Conservation (phyloP, 2,797 vertebrate genomes). For the Trichosurus vulpecula region DNA sequence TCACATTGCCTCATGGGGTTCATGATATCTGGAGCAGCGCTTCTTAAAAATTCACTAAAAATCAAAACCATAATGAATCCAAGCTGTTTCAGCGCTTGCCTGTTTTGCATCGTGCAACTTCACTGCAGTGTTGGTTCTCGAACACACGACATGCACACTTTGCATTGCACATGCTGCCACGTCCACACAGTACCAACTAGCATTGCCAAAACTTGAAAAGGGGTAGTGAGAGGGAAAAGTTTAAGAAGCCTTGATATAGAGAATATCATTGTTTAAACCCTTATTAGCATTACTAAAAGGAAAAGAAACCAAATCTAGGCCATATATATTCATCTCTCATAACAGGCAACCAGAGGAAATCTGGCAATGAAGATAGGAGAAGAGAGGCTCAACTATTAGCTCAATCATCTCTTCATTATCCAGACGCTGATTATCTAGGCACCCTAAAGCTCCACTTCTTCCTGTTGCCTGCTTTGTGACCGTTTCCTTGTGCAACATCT, state of each 20-base stretch:
- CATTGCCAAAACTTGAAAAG: too few species aligned
- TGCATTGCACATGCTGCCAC: too few species aligned
- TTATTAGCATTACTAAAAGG: neutral
- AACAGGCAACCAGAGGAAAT: conserved; percentile 5
- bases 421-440: neutral
- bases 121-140: too few species aligned
- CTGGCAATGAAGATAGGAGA: conserved; percentile 13
- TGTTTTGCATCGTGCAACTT: too few species aligned
- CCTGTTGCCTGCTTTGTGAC: conserved; percentile 24
- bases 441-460: neutral
- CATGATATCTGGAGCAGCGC: neutral
- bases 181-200: too few species aligned
- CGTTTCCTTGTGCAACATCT: conserved; percentile 2
- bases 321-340: neutral
- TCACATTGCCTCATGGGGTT: neutral
- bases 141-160: too few species aligned
- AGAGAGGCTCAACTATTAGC: conserved; percentile 12
- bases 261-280: conserved; percentile 8
- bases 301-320: neutral
- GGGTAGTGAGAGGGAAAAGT: too few species aligned
- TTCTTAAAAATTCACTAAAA: too few species aligned
- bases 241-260: neutral
- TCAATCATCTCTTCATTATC: neutral
- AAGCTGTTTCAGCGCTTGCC: too few species aligned
- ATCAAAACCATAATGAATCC: too few species aligned